Percentiles rank a stretch among this genome's conserved stretches.
phyloP scores from a whole-genome alignment of 92 coral and sea anemone species.

The Epizoanthus stellaris region DNA sequence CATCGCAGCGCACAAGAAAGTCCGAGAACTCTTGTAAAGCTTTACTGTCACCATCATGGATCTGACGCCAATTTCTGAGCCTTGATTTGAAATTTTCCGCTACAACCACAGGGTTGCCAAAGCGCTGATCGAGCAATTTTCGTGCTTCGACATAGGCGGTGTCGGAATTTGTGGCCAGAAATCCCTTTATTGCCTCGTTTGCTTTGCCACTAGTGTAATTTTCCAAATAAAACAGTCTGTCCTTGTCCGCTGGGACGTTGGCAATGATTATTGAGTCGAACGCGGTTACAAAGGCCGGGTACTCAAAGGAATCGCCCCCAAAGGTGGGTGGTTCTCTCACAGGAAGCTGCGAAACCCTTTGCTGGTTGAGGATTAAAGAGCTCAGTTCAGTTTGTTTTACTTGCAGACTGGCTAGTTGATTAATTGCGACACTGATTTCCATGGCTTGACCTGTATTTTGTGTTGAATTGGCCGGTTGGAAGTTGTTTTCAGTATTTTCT shows the following conservation, averaged over 20 bases:
- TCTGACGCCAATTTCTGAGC: conserved; percentile 72
- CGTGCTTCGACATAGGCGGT: conserved; percentile 41
- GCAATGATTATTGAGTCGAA: not conserved
- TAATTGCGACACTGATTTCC: no score
- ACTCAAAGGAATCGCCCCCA: no score
- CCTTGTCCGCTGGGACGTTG: no score
- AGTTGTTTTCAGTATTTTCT: not conserved
- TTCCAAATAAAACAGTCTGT: no score
- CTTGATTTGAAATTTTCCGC: conserved; percentile 67
- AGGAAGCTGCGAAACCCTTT: no score
- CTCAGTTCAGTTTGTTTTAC: no score
- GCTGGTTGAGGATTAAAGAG: no score
- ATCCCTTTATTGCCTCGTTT: no score
- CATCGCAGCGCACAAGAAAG: conserved; percentile 51
- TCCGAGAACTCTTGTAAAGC: conserved; percentile 48
- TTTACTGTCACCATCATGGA: conserved; percentile 46
- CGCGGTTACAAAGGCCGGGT: not conserved
- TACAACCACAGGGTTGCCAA: conserved; percentile 75
- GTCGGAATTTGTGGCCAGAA: not conserved
- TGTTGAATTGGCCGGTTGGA: not conserved
- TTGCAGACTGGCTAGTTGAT: no score
- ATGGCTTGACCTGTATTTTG: no score
- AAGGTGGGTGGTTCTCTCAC: no score
- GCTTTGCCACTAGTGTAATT: no score
- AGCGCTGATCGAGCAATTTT: conserved; percentile 46